These are phyloP conservation scores for Mellilla xanthometata DNA, from an alignment of 2,888 invertebrate species.

Conservation along the genomic window DNA sequence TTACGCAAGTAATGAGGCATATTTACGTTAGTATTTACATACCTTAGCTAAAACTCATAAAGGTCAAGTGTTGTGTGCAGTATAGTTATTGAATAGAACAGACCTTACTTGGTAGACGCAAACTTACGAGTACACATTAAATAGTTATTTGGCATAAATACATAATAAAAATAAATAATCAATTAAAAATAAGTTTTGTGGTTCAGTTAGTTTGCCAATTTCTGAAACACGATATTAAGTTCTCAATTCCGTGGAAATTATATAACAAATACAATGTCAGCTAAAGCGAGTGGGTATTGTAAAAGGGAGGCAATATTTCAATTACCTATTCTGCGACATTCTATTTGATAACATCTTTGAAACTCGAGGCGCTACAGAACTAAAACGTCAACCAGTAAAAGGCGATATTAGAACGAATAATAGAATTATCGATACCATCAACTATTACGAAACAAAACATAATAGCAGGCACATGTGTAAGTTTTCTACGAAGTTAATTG, in stretches of 20 bases:
- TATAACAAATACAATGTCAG: slow-evolving; percentile 1
- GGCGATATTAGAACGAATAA: slow-evolving; percentile 13
- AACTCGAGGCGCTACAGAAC: slow-evolving; percentile 18
- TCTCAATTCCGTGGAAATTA: background rate
- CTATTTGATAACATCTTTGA: slow-evolving; percentile 25
- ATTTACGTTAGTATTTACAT: slow-evolving; percentile 22
- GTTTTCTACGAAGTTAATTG: slow-evolving; percentile 31
- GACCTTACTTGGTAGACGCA: slow-evolving; percentile 4
- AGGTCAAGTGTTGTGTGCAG: slow-evolving; percentile 20
- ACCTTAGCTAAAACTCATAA: slow-evolving; percentile 20
- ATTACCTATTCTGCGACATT: slow-evolving; percentile 23
- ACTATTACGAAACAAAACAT: slow-evolving; percentile 28
- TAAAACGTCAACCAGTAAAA: slow-evolving; percentile 9
- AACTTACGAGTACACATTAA: too few relatives aligned
- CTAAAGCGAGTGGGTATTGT: background rate
- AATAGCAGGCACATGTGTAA: slow-evolving; percentile 23
- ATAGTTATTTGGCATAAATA: too few relatives aligned
- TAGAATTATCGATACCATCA: slow-evolving; percentile 24
- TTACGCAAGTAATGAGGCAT: slow-evolving; percentile 24
- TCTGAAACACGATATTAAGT: background rate
- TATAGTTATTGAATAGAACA: slow-evolving; percentile 12
- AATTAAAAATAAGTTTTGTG: too few relatives aligned
- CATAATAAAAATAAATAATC: too few relatives aligned
- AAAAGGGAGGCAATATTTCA: slow-evolving; percentile 18
- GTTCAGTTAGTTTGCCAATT: too few relatives aligned